Percentiles rank a stretch among this genome's conserved stretches.
Evolutionary conservation across 2,888 invertebrate genomes (phyloP).

Genomic region (Balanococcus diminutus): DNA sequence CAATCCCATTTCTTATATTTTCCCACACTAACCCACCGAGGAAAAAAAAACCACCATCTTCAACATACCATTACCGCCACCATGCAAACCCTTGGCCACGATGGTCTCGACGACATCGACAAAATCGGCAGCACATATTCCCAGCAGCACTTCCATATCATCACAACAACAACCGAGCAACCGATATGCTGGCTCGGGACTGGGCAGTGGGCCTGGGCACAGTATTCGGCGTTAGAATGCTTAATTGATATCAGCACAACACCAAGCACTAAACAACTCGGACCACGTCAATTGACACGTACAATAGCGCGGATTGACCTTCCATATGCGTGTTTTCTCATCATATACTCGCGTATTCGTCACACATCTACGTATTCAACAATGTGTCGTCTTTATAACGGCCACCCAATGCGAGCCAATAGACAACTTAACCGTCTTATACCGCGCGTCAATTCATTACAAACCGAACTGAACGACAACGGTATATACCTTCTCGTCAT

Average conservation of each 20-base stretch:
- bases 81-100: not conserved
- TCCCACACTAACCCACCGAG: too few species aligned
- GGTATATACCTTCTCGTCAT: not conserved
- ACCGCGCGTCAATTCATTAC: slow-evolving; percentile 3
- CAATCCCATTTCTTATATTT: too few species aligned
- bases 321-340: not conserved
- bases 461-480: not conserved
- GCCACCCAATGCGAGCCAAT: slow-evolving; percentile 26
- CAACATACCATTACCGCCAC: not conserved
- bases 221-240: not conserved
- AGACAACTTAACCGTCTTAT: slow-evolving; percentile 18
- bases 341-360: not conserved
- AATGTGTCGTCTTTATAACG: not conserved
- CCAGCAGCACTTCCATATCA: not conserved
- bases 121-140: not conserved
- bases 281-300: slow-evolving; percentile 26
- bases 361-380: not conserved
- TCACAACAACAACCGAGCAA: not conserved
- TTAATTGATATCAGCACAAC: slow-evolving; percentile 4
- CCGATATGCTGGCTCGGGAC: not conserved
- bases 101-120: not conserved
- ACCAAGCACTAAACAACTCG: not conserved
- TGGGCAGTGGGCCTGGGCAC: too few species aligned
- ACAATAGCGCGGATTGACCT: slow-evolving; percentile 30
- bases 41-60: not conserved